Evolutionary conservation across 2,888 invertebrate genomes (phyloP), one percentile per base, ranked within the genome.

Genomic region (Netelia virgata): DNA sequence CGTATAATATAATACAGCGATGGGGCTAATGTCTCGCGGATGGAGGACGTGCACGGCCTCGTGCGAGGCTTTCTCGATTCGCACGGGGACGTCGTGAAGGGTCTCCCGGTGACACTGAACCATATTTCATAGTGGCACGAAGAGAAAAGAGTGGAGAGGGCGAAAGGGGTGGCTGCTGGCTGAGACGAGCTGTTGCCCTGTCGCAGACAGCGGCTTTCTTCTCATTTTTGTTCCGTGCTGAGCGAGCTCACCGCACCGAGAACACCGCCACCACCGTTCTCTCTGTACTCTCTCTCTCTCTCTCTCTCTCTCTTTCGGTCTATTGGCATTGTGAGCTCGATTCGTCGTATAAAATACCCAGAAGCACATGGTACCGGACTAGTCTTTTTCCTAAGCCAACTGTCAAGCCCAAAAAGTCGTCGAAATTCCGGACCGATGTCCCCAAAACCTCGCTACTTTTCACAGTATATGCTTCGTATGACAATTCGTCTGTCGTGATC

Each of bases 81-180:
- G 61, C 63, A 70, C 43, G 63, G 63, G 70, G 53, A 23, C 55
- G 64, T 9, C 20, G 53, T 75, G 81, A 75, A 81, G 74, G 63
- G 64, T 76, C 76, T 70, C 70, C 69, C n/a, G 75, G 64, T 68
- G 66, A 61, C 72, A 69, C 69, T 69, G 80, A 80, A 80, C 72
- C 76, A 80, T 84, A 83, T 83, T 83, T 83, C 79, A 79, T 70
- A 53, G 83, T 69, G 73, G 66, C 83, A 63, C 36, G 50, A n/a
- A 61, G 47, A 18, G 16, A 73, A 23, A 47, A 78, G 36, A 70
- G 64, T 43, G 55, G 55, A 20, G 72, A 68, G 43, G 61, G 18
- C 53, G n/a, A 72, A 59, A 57, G 47, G 61, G 64, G 66, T 41
- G 61, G 68, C 69, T 20, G 28, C 55, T 68, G 72, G 23, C 36